phyloP scores from a whole-genome alignment of 2,888 invertebrate species.

The Pyralis farinalis region DNA sequence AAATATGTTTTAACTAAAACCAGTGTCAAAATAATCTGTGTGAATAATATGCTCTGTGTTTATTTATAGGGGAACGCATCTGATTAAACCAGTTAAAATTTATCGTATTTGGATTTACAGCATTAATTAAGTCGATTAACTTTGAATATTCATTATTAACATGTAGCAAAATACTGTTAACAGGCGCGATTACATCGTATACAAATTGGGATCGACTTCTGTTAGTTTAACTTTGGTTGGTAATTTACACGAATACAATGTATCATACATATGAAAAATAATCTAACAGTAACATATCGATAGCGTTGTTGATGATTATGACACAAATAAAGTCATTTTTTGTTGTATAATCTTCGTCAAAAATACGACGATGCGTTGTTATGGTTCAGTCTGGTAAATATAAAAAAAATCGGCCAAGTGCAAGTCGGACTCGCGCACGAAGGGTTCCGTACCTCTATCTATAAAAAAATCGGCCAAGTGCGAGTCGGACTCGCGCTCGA shows the following conservation, averaged over 20 bases:
- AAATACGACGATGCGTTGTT: too few relatives aligned
- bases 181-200: conserved; percentile 12
- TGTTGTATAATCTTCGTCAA: too few relatives aligned
- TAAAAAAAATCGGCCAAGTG: too few relatives aligned
- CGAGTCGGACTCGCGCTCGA: too few relatives aligned
- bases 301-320: too few relatives aligned
- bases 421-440: too few relatives aligned
- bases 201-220: conserved; percentile 8
- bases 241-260: background rate
- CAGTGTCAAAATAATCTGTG: conserved; percentile 17
- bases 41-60: conserved; percentile 18
- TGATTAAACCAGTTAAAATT: conserved; percentile 24
- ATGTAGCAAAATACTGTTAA: conserved; percentile 13
- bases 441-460: too few relatives aligned
- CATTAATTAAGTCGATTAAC: conserved; percentile 28
- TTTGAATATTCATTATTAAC: conserved; percentile 19
- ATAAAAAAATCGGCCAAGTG: too few relatives aligned
- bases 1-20: conserved; percentile 11
- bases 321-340: too few relatives aligned
- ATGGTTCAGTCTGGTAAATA: too few relatives aligned
- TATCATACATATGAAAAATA: too few relatives aligned
- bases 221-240: conserved; percentile 7
- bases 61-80: conserved; percentile 23
- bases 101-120: conserved; percentile 25
- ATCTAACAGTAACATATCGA: too few relatives aligned